A percentile compares a stretch with the other conserved stretches of the same genome.
Evolutionary conservation across 2,113 vertebrate species (phyloP).

Genomic region (Grus americana): DNA sequence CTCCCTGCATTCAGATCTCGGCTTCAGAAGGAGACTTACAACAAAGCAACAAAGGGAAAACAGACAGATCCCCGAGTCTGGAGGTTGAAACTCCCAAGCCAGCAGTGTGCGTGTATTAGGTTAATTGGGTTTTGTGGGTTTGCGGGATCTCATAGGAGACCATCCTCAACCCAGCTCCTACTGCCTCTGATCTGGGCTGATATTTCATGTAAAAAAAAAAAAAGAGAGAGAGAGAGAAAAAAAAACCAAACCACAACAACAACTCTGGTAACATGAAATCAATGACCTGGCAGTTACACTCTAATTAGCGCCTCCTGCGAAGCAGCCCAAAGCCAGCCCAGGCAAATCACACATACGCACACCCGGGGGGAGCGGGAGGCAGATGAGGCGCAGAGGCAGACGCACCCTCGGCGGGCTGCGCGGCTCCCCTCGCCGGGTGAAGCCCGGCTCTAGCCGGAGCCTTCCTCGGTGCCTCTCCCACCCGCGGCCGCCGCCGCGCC

Average conservation of each 20-base stretch:
- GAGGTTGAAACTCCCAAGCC: slow-evolving; percentile 5
- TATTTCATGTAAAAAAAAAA: not conserved
- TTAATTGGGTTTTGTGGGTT: slow-evolving; percentile 18
- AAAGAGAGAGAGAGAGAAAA: too few relatives aligned
- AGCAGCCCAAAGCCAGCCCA: slow-evolving; percentile 36
- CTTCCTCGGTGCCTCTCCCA: not conserved
- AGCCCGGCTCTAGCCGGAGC: not conserved
- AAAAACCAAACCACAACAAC: not conserved
- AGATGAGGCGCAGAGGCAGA: not conserved
- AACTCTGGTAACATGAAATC: slow-evolving; percentile 54
- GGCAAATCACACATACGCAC: not conserved
- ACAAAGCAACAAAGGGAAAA: slow-evolving; percentile 62
- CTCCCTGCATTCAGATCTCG: slow-evolving; percentile 30
- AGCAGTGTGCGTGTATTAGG: not conserved
- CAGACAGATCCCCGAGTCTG: not conserved
- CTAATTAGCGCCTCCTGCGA: slow-evolving; percentile 66
- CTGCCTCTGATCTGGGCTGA: not conserved
- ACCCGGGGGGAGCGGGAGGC: not conserved
- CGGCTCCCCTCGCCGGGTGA: too few relatives aligned
- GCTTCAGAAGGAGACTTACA: slow-evolving; percentile 15
- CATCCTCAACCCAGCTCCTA: not conserved
- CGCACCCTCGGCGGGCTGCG: not conserved
- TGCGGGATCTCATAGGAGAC: not conserved
- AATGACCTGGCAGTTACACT: slow-evolving; percentile 68
- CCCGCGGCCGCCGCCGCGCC: not conserved